Base-by-base conservation (phyloP, 2,888 invertebrate species). In the Perizoma affinitatum region DNA sequence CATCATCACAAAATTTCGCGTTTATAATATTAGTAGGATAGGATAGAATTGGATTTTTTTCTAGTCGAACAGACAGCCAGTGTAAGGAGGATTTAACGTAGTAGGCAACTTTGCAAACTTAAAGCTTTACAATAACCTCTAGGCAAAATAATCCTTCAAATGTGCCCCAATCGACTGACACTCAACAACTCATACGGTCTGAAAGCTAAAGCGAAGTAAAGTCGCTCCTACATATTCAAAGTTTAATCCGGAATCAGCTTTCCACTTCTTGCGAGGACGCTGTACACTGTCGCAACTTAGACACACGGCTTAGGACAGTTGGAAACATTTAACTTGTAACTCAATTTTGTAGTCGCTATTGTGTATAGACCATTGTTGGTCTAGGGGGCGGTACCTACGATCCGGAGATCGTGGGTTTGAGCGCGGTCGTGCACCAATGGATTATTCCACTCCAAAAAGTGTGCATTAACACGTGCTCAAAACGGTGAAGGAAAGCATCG, bases 231-330 rank as follows among this genome's bases (percentile, higher is more conserved):
- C 86, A 85, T 84, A 88, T 88, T 87, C 87, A 84, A 87, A 89
- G 82, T 88, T 88, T 83, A 90, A 90, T 87, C 87, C 84, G 79
- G 83, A 88, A 86, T 86, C 85, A 84, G 86, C 81, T 80, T 58
- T 58, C 55, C 76, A 74, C 81, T 80, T 81, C 82, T 82, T 83
- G 58, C 48, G 52, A 55, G 62, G 58, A 58, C 54, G 53, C 61
- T 62, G 62, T 58, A 56, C 46, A 58, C 52, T 53, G 58, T 62
- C 62, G 58, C 55, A 62, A 62, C 58, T 62, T 62, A 58, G 62
- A 54, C 54, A 51, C 48, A 57, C 53, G 54, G 62, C 54, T 62
- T 62, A 54, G 54, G 62, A 58, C 62, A 62, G 62, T 62, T 62
- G 47, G 58, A 8, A 62, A 58, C 62, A 55, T 58, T 62, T 54